Conservation (phyloP, 2,888 invertebrate genomes). For the Drosophila algonquin region DNA sequence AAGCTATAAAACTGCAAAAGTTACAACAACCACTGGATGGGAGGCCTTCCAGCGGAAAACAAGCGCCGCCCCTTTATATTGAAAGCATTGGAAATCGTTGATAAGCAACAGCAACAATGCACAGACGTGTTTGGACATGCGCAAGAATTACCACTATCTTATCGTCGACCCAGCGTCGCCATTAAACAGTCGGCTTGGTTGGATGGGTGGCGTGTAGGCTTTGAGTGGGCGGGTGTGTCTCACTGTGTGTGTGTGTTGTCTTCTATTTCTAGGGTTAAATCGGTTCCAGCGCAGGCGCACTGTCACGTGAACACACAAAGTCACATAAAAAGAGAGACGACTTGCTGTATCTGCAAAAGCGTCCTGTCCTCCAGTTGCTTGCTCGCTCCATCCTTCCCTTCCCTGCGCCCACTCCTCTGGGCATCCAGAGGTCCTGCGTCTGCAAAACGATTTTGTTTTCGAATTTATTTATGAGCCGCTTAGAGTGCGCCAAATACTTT, state of each 20-base stretch:
- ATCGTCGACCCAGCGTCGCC: slow-evolving; percentile 66
- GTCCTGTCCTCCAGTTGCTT: slow-evolving; percentile 21
- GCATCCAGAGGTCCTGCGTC: slow-evolving; percentile 31
- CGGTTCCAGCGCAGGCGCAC: slow-evolving; percentile 67
- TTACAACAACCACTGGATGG: slow-evolving; percentile 37
- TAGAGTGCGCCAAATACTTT: slow-evolving; percentile 69
- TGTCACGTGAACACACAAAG: slow-evolving; percentile 22
- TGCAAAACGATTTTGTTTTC: slow-evolving; percentile 69
- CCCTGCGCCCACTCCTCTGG: too few species aligned
- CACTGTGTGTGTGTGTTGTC: background rate
- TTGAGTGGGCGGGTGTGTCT: slow-evolving; percentile 27
- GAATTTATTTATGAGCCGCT: slow-evolving; percentile 77
- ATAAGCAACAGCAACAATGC: slow-evolving; percentile 52
- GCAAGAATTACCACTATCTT: slow-evolving; percentile 63
- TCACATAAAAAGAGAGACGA: background rate
- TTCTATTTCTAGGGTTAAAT: slow-evolving; percentile 43
- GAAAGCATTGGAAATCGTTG: slow-evolving; percentile 77
- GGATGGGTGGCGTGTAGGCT: slow-evolving; percentile 10
- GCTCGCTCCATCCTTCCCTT: slow-evolving; percentile 2
- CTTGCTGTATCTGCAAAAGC: slow-evolving; percentile 40
- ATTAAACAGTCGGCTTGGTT: slow-evolving; percentile 55
- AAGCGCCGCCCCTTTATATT: slow-evolving; percentile 76
- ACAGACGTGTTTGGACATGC: slow-evolving; percentile 58
- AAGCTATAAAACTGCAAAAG: slow-evolving; percentile 16
- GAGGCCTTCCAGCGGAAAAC: slow-evolving; percentile 42